Base-by-base conservation (phyloP, 2,113 vertebrate species). In the Nerophis lumbriciformis region DNA sequence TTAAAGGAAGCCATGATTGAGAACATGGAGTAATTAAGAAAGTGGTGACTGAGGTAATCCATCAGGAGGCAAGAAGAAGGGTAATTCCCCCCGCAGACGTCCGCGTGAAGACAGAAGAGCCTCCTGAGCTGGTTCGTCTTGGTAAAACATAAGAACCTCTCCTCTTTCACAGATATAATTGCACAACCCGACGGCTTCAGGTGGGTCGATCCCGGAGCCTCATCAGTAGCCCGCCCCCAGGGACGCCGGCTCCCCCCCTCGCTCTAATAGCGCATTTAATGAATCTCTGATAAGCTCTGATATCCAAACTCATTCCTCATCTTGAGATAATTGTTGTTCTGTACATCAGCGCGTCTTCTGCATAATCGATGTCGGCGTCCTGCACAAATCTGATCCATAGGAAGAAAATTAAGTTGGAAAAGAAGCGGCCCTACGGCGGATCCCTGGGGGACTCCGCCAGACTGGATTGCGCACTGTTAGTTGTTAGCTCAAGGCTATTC, bases 1-100 rank as follows among this genome's bases (percentile, higher is more conserved):
- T 57, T 57, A 57, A 57, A 57, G 16, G 8, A 39, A 57, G n/a
- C n/a, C 54, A 44, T 19, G 54, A 57, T 57, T 42, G 54, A 57
- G 54, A 57, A 8, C n/a, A 12, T 6, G 38, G 54, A 19, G 42
- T 57, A 42, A 57, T 57, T 57, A 42, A 42, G 37, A 44, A 42
- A 42, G 5, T 19, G 54, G 39, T 19, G 54, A 57, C 54, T 6
- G 10, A 10, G n/a, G 38, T 57, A 57, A 57, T 57, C 38, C 42
- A 19, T 57, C 38, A 42, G n/a, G 11, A 8, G 15, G 1, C 38
- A 55, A 42, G 39, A 9, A 39, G 37, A 16, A 42, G 38, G 42
- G 37, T 42, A 6, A 57, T 42, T 57, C 44, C 19, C 15, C 38
- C 54, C 38, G 16, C n/a, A 39, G 38, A 44, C 37, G 15, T 55